Evolutionary conservation across 2,113 vertebrate species (phyloP).

Genomic region (Periophthalmodon schlosseri): DNA sequence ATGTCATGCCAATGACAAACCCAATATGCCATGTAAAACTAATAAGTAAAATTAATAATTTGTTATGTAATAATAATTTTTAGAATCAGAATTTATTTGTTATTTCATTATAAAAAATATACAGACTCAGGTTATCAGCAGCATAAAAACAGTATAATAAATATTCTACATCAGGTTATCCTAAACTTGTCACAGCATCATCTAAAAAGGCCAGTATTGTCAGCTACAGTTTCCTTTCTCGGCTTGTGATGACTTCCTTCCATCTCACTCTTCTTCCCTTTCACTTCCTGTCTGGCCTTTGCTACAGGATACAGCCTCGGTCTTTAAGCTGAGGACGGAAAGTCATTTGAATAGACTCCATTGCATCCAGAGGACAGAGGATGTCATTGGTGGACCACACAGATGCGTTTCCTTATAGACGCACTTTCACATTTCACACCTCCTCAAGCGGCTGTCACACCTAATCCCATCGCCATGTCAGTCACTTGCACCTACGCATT

Average conservation of each 20-base stretch:
- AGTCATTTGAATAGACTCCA: conserved; percentile 24
- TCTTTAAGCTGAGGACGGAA: neutral
- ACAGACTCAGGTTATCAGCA: too few species aligned
- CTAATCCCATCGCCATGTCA: conserved; percentile 25
- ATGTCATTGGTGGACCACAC: conserved; percentile 41
- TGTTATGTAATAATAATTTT: neutral
- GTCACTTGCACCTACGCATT: conserved; percentile 28
- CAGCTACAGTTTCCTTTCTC: conserved; percentile 67
- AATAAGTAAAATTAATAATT: too few species aligned
- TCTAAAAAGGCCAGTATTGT: conserved; percentile 53
- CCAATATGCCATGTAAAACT: too few species aligned
- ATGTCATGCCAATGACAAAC: too few species aligned
- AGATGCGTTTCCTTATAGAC: conserved; percentile 30
- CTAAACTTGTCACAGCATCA: neutral
- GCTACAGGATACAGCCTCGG: conserved; percentile 16
- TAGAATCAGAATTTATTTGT: too few species aligned
- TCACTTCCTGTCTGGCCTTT: conserved; percentile 54
- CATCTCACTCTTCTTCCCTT: conserved; percentile 65
- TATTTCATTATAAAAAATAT: too few species aligned
- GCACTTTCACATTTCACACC: conserved; percentile 25
- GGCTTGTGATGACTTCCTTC: conserved; percentile 75
- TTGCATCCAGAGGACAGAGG: conserved; percentile 7
- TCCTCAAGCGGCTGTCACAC: conserved; percentile 29
- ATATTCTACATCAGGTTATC: neutral
- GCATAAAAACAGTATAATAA: too few species aligned